phyloP scores from a whole-genome alignment of 2,888 invertebrate species.

The Tanypteryx hageni region DNA sequence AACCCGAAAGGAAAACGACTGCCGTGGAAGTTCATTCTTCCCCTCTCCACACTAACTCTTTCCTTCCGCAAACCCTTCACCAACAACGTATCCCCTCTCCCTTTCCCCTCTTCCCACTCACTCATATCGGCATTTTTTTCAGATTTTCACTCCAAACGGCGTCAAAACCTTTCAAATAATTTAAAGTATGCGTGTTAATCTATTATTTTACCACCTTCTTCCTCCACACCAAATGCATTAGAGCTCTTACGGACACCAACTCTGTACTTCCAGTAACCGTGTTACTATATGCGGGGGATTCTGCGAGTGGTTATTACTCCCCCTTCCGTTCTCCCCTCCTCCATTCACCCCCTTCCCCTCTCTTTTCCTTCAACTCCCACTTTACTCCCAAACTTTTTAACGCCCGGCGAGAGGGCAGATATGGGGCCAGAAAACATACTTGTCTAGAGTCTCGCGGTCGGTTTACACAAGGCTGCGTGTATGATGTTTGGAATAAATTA shows the following conservation, averaged over 20 bases:
- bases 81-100: too few species aligned
- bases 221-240: background rate
- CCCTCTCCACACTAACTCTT: background rate
- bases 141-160: background rate
- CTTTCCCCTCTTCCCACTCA: too few species aligned
- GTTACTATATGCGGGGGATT: background rate
- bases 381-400: too few species aligned
- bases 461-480: too few species aligned
- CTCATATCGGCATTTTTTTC: background rate
- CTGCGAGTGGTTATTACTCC: too few species aligned
- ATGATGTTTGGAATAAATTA: too few species aligned
- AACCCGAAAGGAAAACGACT: slow-evolving; percentile 1
- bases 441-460: too few species aligned
- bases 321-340: too few species aligned
- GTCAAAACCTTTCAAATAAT: slow-evolving; percentile 1
- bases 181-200: background rate
- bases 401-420: too few species aligned
- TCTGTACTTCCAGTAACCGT: background rate
- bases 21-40: background rate
- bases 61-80: background rate
- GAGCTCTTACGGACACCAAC: background rate
- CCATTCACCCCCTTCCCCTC: too few species aligned
- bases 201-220: background rate
- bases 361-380: too few species aligned
- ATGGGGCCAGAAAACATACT: too few species aligned